Evolutionary conservation across 2,113 vertebrate species (phyloP).

Genomic region (Uria aalge): DNA sequence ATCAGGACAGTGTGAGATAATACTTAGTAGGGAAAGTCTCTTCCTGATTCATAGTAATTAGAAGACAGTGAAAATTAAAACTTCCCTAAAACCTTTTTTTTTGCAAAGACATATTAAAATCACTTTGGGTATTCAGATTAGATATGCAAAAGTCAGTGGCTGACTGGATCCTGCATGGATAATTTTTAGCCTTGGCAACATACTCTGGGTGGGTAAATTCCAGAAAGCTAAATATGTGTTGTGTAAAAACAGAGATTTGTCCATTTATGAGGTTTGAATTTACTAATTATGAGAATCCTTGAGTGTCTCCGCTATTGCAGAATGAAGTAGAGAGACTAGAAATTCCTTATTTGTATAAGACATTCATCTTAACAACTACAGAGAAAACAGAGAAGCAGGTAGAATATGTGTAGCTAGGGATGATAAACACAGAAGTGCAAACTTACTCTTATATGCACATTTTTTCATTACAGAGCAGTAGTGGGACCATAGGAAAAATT

Average conservation of each 20-base stretch:
- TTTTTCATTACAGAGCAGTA: background rate
- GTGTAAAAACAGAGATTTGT: background rate
- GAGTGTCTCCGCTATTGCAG: background rate
- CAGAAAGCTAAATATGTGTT: background rate
- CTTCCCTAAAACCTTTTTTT: background rate
- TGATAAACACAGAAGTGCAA: background rate
- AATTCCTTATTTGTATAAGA: background rate
- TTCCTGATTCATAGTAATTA: background rate
- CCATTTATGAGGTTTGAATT: background rate
- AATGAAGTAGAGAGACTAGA: background rate
- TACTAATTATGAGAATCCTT: background rate
- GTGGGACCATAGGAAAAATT: background rate
- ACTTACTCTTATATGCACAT: background rate
- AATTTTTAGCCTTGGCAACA: background rate
- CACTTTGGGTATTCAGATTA: background rate
- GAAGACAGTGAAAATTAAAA: background rate
- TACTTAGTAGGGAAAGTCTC: background rate
- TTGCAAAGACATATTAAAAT: background rate
- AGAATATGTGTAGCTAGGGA: background rate
- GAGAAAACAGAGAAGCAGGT: background rate
- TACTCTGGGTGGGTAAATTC: background rate
- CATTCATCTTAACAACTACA: background rate
- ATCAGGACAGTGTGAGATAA: accelerated
- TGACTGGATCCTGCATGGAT: background rate
- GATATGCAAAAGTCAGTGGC: background rate